These are phyloP conservation scores for Aphaenogaster ashmeadi DNA, from an alignment of 1,140 invertebrate genomes.

Conservation along the genomic window DNA sequence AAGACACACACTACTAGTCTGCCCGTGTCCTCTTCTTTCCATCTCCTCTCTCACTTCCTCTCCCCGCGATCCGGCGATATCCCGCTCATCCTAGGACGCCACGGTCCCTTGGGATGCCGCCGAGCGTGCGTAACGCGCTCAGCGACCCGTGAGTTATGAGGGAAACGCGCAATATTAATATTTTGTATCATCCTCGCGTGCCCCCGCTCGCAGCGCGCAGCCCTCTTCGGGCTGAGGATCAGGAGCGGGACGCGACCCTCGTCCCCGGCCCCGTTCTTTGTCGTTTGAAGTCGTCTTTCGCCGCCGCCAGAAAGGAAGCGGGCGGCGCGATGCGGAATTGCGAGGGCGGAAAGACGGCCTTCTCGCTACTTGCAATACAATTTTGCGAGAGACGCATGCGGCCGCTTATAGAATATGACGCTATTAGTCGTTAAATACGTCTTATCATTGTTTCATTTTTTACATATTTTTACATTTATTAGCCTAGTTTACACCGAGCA, in stretches of 20 bases:
- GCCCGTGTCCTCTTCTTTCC: not conserved
- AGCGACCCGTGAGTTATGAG: constrained; percentile 87
- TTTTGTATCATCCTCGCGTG: constrained; percentile 87
- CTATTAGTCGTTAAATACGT: too few species aligned
- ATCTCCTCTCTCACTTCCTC: constrained; percentile 33
- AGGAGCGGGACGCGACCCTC: constrained; percentile 75
- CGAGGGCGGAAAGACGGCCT: constrained; percentile 2
- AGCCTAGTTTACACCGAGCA: too few species aligned
- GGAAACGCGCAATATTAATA: constrained; percentile 87
- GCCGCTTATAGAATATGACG: not conserved
- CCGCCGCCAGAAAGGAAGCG: constrained; percentile 40
- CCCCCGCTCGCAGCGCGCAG: constrained; percentile 57
- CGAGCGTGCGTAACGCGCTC: constrained; percentile 86
- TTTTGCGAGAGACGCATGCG: not conserved
- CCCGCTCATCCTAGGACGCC: constrained; percentile 82
- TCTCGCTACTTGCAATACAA: not conserved
- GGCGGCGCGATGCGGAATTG: not conserved
- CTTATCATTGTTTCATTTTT: not conserved
- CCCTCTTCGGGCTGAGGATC: constrained; percentile 52
- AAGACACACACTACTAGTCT: constrained; percentile 80
- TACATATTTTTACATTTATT: not conserved
- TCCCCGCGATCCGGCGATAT: constrained; percentile 71
- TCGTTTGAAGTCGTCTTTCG: constrained; percentile 79
- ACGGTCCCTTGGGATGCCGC: constrained; percentile 83
- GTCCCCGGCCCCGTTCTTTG: constrained; percentile 80